Evolutionary conservation across 1,140 invertebrate genomes (phyloP).

Genomic region (Pentalonia nigronervosa): DNA sequence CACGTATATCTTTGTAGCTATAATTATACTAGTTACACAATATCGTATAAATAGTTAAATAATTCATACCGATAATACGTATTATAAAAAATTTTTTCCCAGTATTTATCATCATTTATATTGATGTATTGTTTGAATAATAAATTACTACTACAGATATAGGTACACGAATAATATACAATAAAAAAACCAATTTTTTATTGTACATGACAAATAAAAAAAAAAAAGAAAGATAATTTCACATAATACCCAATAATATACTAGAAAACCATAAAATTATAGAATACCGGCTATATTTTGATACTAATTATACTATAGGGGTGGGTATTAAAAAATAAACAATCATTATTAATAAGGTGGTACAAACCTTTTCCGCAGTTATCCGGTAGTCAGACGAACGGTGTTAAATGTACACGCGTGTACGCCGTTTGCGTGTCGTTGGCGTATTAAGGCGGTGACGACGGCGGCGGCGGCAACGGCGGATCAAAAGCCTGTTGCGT

Average conservation of each 20-base stretch:
- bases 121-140: not conserved
- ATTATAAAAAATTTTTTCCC: not conserved
- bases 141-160: not conserved
- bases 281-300: not conserved
- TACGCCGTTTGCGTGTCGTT: not conserved
- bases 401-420: not conserved
- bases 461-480: not conserved
- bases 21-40: not conserved
- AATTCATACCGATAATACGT: not conserved
- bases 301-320: too few species aligned
- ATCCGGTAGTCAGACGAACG: not conserved
- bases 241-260: not conserved
- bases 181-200: not conserved
- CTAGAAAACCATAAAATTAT: not conserved
- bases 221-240: not conserved
- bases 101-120: not conserved
- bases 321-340: not conserved
- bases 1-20: not conserved
- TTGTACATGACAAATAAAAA: not conserved
- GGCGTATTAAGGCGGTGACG: not conserved
- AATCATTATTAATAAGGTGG: not conserved
- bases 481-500: not conserved
- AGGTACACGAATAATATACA: too few species aligned
- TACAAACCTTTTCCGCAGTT: conserved; percentile 6
- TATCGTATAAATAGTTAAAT: not conserved